Conservation (phyloP, 2,888 invertebrate genomes). For the Coleophora deauratella region DNA sequence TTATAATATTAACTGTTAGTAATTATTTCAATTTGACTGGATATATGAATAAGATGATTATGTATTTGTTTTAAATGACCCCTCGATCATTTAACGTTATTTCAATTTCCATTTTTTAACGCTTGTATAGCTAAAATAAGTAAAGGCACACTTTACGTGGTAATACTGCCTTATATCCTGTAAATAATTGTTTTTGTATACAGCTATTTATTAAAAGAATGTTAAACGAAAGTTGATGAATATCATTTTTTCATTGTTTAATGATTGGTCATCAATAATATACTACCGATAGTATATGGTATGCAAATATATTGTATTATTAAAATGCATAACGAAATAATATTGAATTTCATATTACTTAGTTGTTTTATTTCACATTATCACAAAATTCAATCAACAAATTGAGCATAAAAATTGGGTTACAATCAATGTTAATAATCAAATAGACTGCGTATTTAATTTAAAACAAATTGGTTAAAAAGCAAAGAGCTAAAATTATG, state of each 20-base stretch:
- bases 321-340: conserved; percentile 74
- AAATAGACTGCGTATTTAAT: no score
- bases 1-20: conserved; percentile 67
- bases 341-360: conserved; percentile 72
- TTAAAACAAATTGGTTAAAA: no score
- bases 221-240: conserved; percentile 69
- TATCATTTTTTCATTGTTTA: conserved; percentile 70
- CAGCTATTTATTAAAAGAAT: conserved; percentile 75
- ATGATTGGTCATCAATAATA: conserved; percentile 71
- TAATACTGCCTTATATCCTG: conserved; percentile 73
- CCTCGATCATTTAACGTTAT: conserved; percentile 42
- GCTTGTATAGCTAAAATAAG: conserved; percentile 72
- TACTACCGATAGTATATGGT: conserved; percentile 71
- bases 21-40: conserved; percentile 65
- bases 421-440: no score
- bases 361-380: conserved; percentile 45
- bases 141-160: conserved; percentile 67
- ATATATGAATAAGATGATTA: conserved; percentile 49
- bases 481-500: no score
- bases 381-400: neutral
- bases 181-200: conserved; percentile 76
- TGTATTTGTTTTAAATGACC: conserved; percentile 50
- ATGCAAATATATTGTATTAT: conserved; percentile 74
- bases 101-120: conserved; percentile 62
- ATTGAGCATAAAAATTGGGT: no score